phyloP scores from a whole-genome alignment of 35 echinoderm and acorn worm genomes.

The Lytechinus variegatus region DNA sequence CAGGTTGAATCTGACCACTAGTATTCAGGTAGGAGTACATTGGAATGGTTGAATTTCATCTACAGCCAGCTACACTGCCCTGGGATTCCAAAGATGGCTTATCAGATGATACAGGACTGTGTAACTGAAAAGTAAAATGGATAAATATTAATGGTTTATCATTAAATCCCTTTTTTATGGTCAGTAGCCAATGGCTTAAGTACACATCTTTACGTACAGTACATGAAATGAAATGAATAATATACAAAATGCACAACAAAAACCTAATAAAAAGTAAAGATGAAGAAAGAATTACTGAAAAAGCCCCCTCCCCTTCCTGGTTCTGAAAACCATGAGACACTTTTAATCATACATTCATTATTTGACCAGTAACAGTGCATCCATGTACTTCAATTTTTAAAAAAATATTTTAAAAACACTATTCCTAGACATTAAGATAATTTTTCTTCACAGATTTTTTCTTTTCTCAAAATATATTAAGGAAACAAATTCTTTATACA shows the following conservation, averaged over 20 bases:
- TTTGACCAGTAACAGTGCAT: no score
- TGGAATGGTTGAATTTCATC: not conserved
- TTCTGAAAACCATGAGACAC: no score
- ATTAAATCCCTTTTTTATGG: not conserved
- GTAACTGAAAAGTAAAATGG: not conserved
- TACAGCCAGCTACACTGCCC: constrained; percentile 33
- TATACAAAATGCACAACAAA: not conserved
- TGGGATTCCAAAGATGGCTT: not conserved
- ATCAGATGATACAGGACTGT: not conserved
- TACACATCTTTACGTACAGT: no score
- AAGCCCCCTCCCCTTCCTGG: not conserved
- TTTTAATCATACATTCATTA: no score
- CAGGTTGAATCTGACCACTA: not conserved
- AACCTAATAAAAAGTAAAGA: not conserved
- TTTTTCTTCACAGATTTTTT: not conserved
- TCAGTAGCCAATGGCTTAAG: no score
- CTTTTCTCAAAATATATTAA: not conserved
- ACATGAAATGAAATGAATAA: no score
- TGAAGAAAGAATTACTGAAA: not conserved
- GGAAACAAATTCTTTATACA: not conserved
- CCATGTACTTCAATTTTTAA: no score
- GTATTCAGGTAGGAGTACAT: not conserved
- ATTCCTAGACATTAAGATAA: not conserved
- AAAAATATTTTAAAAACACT: no score
- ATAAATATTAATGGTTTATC: not conserved